phyloP scores from a whole-genome alignment of 2,888 invertebrate genomes.

The Tromatobia lineatoria region DNA sequence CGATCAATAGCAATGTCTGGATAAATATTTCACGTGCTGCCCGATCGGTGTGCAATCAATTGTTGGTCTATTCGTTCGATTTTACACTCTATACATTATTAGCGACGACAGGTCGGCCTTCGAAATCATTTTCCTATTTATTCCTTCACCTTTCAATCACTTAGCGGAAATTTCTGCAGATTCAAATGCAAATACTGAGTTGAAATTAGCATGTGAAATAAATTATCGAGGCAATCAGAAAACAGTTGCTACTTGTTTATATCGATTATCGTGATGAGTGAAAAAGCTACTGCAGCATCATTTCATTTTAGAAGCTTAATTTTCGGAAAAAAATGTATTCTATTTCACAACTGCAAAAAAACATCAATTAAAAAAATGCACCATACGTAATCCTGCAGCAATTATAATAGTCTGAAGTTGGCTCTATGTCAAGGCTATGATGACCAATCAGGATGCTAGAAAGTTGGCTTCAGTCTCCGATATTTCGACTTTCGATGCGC shows the following conservation, averaged over 20 bases:
- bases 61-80: constrained; percentile 20
- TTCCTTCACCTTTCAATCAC: constrained; percentile 5
- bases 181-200: background rate
- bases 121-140: background rate
- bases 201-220: background rate
- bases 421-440: no score
- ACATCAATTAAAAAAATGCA: no score
- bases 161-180: background rate
- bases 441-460: no score
- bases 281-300: no score
- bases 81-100: constrained; percentile 34
- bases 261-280: background rate
- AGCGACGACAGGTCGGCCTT: background rate
- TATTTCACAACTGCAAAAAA: no score
- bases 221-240: background rate
- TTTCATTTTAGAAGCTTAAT: no score
- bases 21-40: constrained; percentile 36
- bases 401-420: no score
- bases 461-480: no score
- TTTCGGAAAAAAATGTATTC: no score
- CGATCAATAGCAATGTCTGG: constrained; percentile 41
- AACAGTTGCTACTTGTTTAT: background rate
- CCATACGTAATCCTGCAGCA: no score
- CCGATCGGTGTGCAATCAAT: constrained; percentile 11
- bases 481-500: no score